These are phyloP conservation scores for Elmis aenea DNA, from an alignment of 2,888 invertebrate species.

Conservation along the genomic window DNA sequence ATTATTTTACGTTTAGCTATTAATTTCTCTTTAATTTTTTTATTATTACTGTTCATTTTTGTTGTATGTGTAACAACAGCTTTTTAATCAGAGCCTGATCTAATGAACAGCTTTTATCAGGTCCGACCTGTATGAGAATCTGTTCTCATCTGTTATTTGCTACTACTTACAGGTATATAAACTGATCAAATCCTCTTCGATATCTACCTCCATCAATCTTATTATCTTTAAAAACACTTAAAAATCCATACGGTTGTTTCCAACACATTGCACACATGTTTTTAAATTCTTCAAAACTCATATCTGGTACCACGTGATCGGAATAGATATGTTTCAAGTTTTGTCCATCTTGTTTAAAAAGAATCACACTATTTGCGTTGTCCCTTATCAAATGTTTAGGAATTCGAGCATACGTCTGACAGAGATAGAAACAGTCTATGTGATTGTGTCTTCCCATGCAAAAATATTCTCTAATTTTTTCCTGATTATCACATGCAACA, in stretches of 20 bases:
- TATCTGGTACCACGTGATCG: constrained; percentile 28
- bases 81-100: too few species aligned
- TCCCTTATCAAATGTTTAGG: constrained; percentile 37
- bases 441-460: constrained; percentile 32
- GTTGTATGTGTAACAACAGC: too few species aligned
- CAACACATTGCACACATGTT: constrained; percentile 32
- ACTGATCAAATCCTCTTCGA: constrained; percentile 30
- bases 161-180: constrained; percentile 5
- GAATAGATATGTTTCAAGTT: constrained; percentile 35
- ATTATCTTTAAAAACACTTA: constrained; percentile 32
- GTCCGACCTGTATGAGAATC: not conserved
- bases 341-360: constrained; percentile 35
- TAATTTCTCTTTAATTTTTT: too few species aligned
- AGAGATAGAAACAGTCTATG: constrained; percentile 36
- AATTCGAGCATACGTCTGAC: constrained; percentile 34
- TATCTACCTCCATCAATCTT: constrained; percentile 31
- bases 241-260: constrained; percentile 30
- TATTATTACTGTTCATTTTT: too few species aligned
- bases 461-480: constrained; percentile 31
- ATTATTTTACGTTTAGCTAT: too few species aligned
- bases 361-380: constrained; percentile 34
- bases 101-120: constrained; percentile 2
- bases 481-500: constrained; percentile 33
- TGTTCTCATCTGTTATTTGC: too few species aligned
- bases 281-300: constrained; percentile 29